Conservation (phyloP, 2,797 vertebrate genomes). For the Protosalanx chinensis region DNA sequence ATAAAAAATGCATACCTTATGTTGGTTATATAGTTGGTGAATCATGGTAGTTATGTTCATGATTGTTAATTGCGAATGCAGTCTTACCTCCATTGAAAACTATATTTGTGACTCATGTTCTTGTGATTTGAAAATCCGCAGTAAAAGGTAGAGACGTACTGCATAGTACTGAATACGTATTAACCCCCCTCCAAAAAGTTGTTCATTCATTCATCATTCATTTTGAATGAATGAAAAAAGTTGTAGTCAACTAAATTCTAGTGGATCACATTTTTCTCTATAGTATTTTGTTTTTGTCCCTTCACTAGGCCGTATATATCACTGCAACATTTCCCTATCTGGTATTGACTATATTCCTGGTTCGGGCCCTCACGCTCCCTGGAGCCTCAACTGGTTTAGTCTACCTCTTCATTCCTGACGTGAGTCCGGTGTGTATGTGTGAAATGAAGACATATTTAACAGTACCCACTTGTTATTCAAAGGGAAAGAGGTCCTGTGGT, state of each 20-base stretch:
- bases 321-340: slow-evolving; percentile 86
- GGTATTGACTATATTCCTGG: slow-evolving; percentile 84
- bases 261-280: background rate
- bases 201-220: too few species aligned
- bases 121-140: background rate
- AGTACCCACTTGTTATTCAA: too few species aligned
- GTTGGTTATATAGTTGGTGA: too few species aligned
- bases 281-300: background rate
- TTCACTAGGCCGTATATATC: slow-evolving; percentile 82
- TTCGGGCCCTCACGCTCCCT: slow-evolving; percentile 80
- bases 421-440: slow-evolving; percentile 58
- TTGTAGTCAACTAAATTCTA: too few species aligned
- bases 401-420: slow-evolving; percentile 87
- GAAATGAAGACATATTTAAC: too few species aligned
- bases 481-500: background rate
- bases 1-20: too few species aligned
- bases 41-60: background rate
- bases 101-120: background rate
- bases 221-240: too few species aligned
- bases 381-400: slow-evolving; percentile 78
- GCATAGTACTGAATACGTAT: too few species aligned
- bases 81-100: background rate
- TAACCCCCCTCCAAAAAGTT: too few species aligned
- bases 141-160: too few species aligned
- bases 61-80: background rate